Percentiles rank a stretch among this genome's conserved stretches.
These are phyloP conservation scores for Dendrolimus kikuchii DNA, from an alignment of 1,140 invertebrate species.

Conservation along the genomic window DNA sequence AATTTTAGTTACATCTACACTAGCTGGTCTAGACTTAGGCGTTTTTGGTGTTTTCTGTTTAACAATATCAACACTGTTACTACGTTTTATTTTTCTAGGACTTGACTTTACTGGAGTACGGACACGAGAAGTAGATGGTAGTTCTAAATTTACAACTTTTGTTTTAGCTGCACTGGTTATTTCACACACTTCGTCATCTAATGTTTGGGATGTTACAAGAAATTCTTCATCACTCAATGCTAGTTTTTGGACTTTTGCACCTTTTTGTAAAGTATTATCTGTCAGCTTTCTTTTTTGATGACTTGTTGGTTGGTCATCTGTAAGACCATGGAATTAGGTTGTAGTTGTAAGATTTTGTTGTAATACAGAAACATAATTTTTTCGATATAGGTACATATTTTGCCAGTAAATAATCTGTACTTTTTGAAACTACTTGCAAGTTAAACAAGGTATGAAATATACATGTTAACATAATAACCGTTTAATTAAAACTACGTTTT, in stretches of 20 bases:
- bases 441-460: too few relatives aligned
- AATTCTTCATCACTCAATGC: conserved; percentile 30
- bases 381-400: too few relatives aligned
- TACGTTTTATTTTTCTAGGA: conserved; percentile 48
- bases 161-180: conserved; percentile 37
- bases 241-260: conserved; percentile 48
- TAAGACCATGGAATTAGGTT: background rate
- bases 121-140: conserved; percentile 43
- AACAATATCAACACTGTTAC: conserved; percentile 43
- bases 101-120: conserved; percentile 39
- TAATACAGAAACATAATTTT: too few relatives aligned
- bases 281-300: conserved; percentile 43
- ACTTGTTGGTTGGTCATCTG: conserved; percentile 11
- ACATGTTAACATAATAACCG: too few relatives aligned
- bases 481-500: too few relatives aligned
- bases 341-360: too few relatives aligned
- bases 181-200: conserved; percentile 58
- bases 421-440: too few relatives aligned
- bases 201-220: conserved; percentile 30
- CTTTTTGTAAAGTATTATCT: conserved; percentile 31
- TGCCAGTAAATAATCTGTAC: too few relatives aligned
- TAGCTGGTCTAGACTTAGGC: conserved; percentile 44
- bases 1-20: conserved; percentile 47
- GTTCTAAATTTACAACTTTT: conserved; percentile 29
- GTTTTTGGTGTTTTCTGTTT: conserved; percentile 46